Evolutionary conservation across 1,140 invertebrate genomes (phyloP).

Genomic region (Diabrotica undecimpunctata): DNA sequence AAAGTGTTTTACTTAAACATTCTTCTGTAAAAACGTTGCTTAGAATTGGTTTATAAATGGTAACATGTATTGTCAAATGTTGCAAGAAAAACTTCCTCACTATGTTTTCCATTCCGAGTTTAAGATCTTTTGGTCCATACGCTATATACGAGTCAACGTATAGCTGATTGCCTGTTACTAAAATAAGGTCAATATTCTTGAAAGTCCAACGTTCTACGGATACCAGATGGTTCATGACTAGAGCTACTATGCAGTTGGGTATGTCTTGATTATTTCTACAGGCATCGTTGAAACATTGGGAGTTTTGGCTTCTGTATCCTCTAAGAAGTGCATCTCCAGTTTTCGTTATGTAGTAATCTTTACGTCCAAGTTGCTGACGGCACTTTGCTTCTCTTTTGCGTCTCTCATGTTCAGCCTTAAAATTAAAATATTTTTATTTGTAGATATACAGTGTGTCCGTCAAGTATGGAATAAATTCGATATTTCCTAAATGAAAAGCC

Average conservation of each 20-base stretch:
- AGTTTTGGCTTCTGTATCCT: constrained; percentile 37
- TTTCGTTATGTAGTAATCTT: constrained; percentile 29
- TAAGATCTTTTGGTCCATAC: constrained; percentile 35
- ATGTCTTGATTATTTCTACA: constrained; percentile 35
- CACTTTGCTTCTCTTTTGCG: constrained; percentile 26
- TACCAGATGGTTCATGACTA: constrained; percentile 27
- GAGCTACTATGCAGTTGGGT: constrained; percentile 33
- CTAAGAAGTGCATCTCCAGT: constrained; percentile 33
- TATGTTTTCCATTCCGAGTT: constrained; percentile 36
- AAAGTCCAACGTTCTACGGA: constrained; percentile 38
- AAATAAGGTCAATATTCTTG: constrained; percentile 40
- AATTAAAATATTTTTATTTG: constrained; percentile 6
- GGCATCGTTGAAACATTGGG: constrained; percentile 26
- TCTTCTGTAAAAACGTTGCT: constrained; percentile 24
- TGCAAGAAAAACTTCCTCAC: constrained; percentile 34
- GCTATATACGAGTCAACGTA: constrained; percentile 44
- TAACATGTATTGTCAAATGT: constrained; percentile 31
- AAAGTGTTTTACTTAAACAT: constrained; percentile 27
- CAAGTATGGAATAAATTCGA: too few relatives aligned
- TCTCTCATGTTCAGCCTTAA: constrained; percentile 29
- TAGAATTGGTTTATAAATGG: constrained; percentile 38
- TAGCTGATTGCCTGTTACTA: constrained; percentile 42
- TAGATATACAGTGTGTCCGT: too few relatives aligned
- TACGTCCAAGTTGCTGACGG: constrained; percentile 30
- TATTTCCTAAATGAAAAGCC: too few relatives aligned